Percentiles rank a stretch among this genome's conserved stretches.
Evolutionary conservation across 2,888 invertebrate species (phyloP).

Genomic region (Nomada lathburiana): DNA sequence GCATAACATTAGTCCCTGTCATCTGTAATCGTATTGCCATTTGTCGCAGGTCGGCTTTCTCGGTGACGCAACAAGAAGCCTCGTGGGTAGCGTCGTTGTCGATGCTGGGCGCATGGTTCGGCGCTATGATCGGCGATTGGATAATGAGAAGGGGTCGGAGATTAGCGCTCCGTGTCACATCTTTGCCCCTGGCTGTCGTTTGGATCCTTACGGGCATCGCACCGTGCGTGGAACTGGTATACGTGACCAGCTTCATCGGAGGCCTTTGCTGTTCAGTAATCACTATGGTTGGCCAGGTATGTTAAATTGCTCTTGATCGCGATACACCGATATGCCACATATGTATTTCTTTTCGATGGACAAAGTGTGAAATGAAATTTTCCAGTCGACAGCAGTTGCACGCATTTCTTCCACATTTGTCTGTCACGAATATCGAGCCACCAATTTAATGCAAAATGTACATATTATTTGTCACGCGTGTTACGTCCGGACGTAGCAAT

Average conservation of each 20-base stretch:
- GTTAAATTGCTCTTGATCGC: not conserved
- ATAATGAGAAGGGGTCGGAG: conserved; percentile 91
- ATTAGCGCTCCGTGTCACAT: conserved; percentile 89
- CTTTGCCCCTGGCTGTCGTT: conserved; percentile 91
- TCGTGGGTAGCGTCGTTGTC: conserved; percentile 94
- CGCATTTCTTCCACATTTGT: no score
- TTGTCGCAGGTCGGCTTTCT: conserved; percentile 85
- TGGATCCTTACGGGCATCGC: conserved; percentile 94
- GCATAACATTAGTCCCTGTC: conserved; percentile 49
- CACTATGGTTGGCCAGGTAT: conserved; percentile 90
- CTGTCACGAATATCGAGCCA: no score
- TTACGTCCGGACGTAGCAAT: no score
- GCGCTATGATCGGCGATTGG: conserved; percentile 92
- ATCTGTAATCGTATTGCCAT: conserved; percentile 44
- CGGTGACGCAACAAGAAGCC: conserved; percentile 90
- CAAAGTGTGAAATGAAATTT: no score
- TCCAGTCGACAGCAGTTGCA: no score
- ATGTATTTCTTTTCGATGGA: no score
- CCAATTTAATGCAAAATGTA: no score
- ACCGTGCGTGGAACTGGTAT: conserved; percentile 91
- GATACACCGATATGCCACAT: not conserved
- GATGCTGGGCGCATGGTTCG: conserved; percentile 91
- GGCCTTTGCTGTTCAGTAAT: conserved; percentile 93
- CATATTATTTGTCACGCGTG: no score
- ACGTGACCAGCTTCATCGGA: conserved; percentile 93